These are phyloP conservation scores for Nematostella vectensis DNA, from an alignment of 92 coral and sea anemone genomes.

Conservation along the genomic window DNA sequence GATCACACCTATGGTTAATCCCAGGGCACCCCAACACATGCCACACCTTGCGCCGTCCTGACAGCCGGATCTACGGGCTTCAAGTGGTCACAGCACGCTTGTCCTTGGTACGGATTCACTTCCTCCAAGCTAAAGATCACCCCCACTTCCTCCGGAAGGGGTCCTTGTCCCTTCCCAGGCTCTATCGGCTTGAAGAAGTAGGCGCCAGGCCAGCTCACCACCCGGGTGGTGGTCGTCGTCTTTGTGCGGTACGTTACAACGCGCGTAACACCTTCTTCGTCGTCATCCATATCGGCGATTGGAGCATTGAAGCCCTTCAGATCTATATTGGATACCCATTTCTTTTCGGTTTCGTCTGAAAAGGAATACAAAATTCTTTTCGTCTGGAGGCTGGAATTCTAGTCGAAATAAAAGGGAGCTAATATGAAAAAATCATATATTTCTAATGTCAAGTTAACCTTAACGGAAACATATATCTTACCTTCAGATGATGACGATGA, in stretches of 20 bases:
- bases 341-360: constrained; percentile 30
- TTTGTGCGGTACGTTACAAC: constrained; percentile 45
- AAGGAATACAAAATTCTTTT: constrained; percentile 3
- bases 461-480: too few relatives aligned
- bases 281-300: constrained; percentile 30
- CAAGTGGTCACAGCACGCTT: constrained; percentile 56
- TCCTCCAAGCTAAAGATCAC: constrained; percentile 21
- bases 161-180: constrained; percentile 12
- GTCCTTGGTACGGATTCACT: constrained; percentile 17
- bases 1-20: too few relatives aligned
- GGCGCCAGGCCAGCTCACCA: constrained; percentile 39
- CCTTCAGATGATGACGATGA: constrained; percentile 32
- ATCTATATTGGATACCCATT: constrained; percentile 27
- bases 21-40: too few relatives aligned
- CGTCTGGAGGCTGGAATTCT: too few relatives aligned
- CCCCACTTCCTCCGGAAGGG: constrained; percentile 24
- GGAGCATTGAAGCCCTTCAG: constrained; percentile 33
- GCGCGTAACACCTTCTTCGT: constrained; percentile 41
- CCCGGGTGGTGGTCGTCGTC: constrained; percentile 27
- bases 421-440: too few relatives aligned
- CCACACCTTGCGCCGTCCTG: constrained; percentile 46
- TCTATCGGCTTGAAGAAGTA: constrained; percentile 25
- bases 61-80: constrained; percentile 51
- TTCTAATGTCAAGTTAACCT: too few relatives aligned
- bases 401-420: too few relatives aligned